phyloP scores from a whole-genome alignment of 2,797 vertebrate genomes.

The Heliangelus exortis region DNA sequence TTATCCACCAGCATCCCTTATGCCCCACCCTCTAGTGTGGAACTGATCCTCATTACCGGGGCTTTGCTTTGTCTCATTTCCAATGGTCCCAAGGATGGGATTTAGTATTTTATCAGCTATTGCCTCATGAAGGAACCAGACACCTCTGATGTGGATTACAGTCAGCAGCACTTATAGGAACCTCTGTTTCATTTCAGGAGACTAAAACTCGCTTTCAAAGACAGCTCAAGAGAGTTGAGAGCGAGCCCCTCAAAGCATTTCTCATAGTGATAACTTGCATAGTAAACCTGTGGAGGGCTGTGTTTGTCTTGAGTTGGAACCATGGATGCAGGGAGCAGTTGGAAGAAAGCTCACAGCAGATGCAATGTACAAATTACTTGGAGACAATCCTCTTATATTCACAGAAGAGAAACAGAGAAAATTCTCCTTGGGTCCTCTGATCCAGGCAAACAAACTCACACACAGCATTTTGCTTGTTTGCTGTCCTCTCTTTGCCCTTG shows the following conservation, averaged over 20 bases:
- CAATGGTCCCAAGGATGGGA: not conserved
- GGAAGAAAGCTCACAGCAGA: not conserved
- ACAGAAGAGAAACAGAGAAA: not conserved
- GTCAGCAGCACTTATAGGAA: not conserved
- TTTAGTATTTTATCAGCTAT: not conserved
- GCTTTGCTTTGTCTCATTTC: not conserved
- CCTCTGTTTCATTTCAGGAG: not conserved
- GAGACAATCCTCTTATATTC: not conserved
- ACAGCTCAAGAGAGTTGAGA: not conserved
- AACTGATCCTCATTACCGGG: not conserved
- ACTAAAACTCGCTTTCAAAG: slow-evolving; percentile 15
- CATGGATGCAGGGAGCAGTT: not conserved
- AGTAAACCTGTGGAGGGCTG: not conserved
- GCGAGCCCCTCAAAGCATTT: not conserved
- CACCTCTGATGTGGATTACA: not conserved
- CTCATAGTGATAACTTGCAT: not conserved
- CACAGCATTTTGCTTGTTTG: not conserved
- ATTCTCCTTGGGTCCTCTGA: not conserved
- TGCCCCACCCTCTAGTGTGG: not conserved
- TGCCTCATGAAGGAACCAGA: not conserved
- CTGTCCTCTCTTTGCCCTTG: not conserved
- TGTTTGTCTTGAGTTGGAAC: not conserved
- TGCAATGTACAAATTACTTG: not conserved
- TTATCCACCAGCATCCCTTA: not conserved
- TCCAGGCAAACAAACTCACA: not conserved